A percentile compares a stretch with the other conserved stretches of the same genome.
Evolutionary conservation across 2,797 vertebrate species (phyloP).

Genomic region (Rallus crepitans): DNA sequence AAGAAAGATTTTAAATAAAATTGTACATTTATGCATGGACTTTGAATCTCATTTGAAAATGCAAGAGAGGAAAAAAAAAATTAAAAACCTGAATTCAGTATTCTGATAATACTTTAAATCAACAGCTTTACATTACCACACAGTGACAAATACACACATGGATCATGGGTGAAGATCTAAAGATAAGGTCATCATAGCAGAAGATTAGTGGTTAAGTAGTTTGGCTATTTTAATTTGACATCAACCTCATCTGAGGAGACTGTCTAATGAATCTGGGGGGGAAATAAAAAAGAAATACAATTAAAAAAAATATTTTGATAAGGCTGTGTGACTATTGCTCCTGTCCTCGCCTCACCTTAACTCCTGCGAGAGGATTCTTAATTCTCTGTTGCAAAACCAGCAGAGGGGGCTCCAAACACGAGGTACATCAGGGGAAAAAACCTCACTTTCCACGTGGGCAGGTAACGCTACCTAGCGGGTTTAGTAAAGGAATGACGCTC

Average conservation of each 20-base stretch:
- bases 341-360: not conserved
- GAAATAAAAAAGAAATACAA: no score
- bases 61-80: not conserved
- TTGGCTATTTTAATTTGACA: not conserved
- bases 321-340: not conserved
- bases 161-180: not conserved
- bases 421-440: fast-evolving
- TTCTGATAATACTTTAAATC: not conserved
- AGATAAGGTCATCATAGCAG: not conserved
- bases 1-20: not conserved
- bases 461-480: not conserved
- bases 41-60: not conserved
- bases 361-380: not conserved
- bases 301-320: not conserved
- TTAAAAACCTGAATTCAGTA: not conserved
- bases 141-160: not conserved
- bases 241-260: not conserved
- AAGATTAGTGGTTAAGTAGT: not conserved
- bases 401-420: not conserved
- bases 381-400: not conserved
- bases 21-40: not conserved
- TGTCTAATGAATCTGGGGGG: not conserved
- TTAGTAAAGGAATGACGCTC: not conserved
- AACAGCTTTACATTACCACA: not conserved
- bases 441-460: not conserved